phyloP scores from a whole-genome alignment of 2,797 vertebrate genomes.

The Melanotaenia nigrans region DNA sequence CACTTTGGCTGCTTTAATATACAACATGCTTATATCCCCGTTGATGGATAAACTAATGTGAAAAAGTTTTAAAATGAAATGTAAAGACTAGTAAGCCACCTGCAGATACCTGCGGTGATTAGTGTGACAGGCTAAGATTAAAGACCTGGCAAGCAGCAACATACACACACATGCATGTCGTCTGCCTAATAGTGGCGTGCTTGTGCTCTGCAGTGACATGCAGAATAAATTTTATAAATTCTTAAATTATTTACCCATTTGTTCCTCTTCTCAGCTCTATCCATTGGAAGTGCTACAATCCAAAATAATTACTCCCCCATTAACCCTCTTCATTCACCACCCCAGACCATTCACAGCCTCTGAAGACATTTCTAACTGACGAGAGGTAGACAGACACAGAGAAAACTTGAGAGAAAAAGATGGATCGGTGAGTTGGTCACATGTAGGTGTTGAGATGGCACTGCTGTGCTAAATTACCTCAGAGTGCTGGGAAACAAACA shows the following conservation, averaged over 20 bases:
- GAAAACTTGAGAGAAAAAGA: slow-evolving; percentile 5
- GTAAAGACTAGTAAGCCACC: slow-evolving; percentile 23
- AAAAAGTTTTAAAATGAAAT: slow-evolving; percentile 13
- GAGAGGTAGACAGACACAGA: not conserved
- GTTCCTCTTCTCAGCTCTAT: slow-evolving; percentile 4
- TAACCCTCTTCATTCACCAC: slow-evolving; percentile 30
- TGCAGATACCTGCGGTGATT: slow-evolving; percentile 61
- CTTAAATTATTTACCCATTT: slow-evolving; percentile 40
- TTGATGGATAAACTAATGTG: not conserved
- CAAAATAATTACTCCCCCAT: slow-evolving; percentile 29
- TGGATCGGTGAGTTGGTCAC: slow-evolving; percentile 28
- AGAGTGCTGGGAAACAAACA: slow-evolving; percentile 56
- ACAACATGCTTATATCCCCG: not conserved
- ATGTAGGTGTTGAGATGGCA: slow-evolving; percentile 45
- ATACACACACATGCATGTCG: slow-evolving; percentile 23
- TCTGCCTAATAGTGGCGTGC: slow-evolving; percentile 11
- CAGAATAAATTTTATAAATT: slow-evolving; percentile 35
- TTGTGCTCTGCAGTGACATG: slow-evolving; percentile 47
- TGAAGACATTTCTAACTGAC: slow-evolving; percentile 7
- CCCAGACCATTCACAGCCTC: slow-evolving; percentile 25
- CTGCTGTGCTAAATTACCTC: slow-evolving; percentile 48
- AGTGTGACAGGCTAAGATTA: slow-evolving; percentile 54
- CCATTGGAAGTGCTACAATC: slow-evolving; percentile 19
- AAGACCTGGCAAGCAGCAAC: slow-evolving; percentile 44
- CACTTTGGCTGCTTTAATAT: slow-evolving; percentile 30